phyloP scores from a whole-genome alignment of 2,888 invertebrate genomes.

The Dicyrtoma fusca region DNA sequence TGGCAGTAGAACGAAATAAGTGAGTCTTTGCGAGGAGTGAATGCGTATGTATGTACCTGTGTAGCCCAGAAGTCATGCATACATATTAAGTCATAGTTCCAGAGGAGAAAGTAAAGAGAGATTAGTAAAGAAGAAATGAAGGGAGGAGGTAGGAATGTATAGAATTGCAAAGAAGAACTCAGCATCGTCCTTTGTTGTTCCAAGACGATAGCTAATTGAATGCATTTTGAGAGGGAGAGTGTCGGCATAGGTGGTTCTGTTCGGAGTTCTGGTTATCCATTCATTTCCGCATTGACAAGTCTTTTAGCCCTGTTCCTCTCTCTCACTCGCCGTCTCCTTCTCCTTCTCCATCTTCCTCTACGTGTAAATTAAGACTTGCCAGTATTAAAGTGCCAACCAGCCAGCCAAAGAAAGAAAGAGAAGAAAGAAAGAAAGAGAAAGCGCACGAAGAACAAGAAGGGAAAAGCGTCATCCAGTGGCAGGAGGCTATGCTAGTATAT shows the following conservation, averaged over 20 bases:
- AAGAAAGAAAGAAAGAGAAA: constrained; percentile 8
- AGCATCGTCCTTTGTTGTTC: constrained; percentile 30
- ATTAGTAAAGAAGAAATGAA: constrained; percentile 34
- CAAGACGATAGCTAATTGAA: constrained; percentile 47
- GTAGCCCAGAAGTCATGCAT: neutral
- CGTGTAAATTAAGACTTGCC: constrained; percentile 43
- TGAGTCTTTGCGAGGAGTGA: too few relatives aligned
- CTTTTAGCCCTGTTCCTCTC: constrained; percentile 37
- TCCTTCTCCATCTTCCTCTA: constrained; percentile 11
- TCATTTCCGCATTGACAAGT: constrained; percentile 48
- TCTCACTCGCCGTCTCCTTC: neutral
- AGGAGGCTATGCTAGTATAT: neutral
- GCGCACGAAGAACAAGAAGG: constrained; percentile 1
- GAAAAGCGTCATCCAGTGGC: constrained; percentile 40
- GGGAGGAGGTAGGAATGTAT: constrained; percentile 20
- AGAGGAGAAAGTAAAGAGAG: constrained; percentile 25
- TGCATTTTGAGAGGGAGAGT: constrained; percentile 42
- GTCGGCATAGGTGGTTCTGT: constrained; percentile 35
- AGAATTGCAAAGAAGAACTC: constrained; percentile 24
- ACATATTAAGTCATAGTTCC: too few relatives aligned
- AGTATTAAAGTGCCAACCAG: constrained; percentile 27
- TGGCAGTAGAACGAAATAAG: neutral
- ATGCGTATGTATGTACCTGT: neutral
- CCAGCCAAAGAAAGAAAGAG: neutral
- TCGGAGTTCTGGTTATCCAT: constrained; percentile 38